A percentile compares a stretch with the other conserved stretches of the same genome.
Conservation (phyloP, 2,888 invertebrate genomes). For the Callyntrura guangdongensis region DNA sequence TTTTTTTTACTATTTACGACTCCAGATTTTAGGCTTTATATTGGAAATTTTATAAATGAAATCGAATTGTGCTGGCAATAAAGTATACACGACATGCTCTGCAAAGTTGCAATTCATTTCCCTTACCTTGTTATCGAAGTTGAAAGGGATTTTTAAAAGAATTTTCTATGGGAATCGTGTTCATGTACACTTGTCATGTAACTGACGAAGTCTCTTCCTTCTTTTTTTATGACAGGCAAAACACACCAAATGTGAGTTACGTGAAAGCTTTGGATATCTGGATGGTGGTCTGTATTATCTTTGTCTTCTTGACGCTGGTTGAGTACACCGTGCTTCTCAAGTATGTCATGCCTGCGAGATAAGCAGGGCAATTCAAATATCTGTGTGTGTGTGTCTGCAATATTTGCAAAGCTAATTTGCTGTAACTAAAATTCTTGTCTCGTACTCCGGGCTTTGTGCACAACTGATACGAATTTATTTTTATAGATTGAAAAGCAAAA, state of each 20-base stretch:
- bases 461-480: background rate
- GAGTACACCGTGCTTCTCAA: constrained; percentile 84
- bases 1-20: too few relatives aligned
- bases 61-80: too few relatives aligned
- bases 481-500: constrained; percentile 82
- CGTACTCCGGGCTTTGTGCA: background rate
- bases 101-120: background rate
- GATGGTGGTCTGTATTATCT: constrained; percentile 84
- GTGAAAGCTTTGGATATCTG: constrained; percentile 84
- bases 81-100: background rate
- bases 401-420: background rate
- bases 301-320: constrained; percentile 84
- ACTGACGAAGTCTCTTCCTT: too few relatives aligned
- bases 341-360: constrained; percentile 64
- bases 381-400: background rate
- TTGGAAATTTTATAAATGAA: background rate
- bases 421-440: background rate
- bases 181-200: too few relatives aligned
- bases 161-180: background rate
- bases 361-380: background rate
- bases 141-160: background rate
- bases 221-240: constrained; percentile 80
- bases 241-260: constrained; percentile 84
- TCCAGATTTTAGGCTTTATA: background rate
- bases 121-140: background rate